Evolutionary conservation across 2,888 invertebrate species (phyloP), one percentile per base, ranked within the genome.

Genomic region (Drosophila barbarae): DNA sequence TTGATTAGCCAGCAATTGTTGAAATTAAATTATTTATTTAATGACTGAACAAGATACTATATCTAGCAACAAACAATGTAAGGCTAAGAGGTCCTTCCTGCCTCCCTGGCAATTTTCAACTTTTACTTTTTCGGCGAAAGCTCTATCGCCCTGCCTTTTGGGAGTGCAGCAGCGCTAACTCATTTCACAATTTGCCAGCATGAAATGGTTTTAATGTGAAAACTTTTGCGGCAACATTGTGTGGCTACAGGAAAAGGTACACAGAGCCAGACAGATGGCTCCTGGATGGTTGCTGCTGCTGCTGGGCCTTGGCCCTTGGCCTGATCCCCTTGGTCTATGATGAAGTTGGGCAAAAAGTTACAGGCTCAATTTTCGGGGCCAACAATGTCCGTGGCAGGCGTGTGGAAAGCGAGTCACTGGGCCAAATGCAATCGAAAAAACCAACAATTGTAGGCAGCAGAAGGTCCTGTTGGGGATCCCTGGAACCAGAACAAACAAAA

Each of bases 201-300:
- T 71, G 85, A 82, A 79, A 84, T 57, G 83, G 63, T 84, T 78
- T 79, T 79, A 79, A 79, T 79, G 79, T 72, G 77, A 84, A 79
- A 79, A 79, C 77, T 79, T 79, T 70, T 70, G 41, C 55, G 52
- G 55, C 71, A 55, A 69, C 69, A 71, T 71, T 71, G 71, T 64
- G 65, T 55, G 65, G 56, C 38, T 44, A 68, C 66, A 74, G 54
- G 71, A 72, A 76, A 81, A 76, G 84, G 77, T 81, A 60, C 53
- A 13, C 53, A 13, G 46, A 47, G 46, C 46, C 42, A 68, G 67
- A 59, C 44, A 58, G 70, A 61, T 69, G 69, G 51, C 42, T 42
- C 12, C 47, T 8, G 28, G 28, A 1, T 9, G 36, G 44, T 36
- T 8, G 4, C 26, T n/a, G 26, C 15, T 28, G 30, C 49, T 46